phyloP scores from a whole-genome alignment of 2,113 vertebrate species.

The Chrysemys picta region DNA sequence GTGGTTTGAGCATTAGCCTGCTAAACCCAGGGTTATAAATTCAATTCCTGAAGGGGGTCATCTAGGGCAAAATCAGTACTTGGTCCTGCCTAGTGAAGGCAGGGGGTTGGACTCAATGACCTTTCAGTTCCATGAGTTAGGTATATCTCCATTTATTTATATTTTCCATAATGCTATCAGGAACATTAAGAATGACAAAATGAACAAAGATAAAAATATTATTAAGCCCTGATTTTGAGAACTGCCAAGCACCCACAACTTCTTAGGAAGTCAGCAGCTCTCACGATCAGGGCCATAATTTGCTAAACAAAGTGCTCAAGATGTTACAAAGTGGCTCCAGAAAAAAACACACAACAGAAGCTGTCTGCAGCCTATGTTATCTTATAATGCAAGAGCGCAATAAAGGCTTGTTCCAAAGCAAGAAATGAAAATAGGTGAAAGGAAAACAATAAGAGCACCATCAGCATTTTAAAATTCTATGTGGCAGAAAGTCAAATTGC shows the following conservation, averaged over 20 bases:
- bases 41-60: too few relatives aligned
- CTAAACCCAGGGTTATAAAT: too few relatives aligned
- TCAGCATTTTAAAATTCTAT: not conserved
- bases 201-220: not conserved
- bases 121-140: too few relatives aligned
- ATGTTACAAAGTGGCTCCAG: not conserved
- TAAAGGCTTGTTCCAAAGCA: not conserved
- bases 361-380: not conserved
- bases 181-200: not conserved
- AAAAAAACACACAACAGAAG: not conserved
- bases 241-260: not conserved
- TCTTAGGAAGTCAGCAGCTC: not conserved
- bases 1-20: too few relatives aligned
- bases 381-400: not conserved
- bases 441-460: not conserved
- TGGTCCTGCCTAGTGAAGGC: too few relatives aligned
- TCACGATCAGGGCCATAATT: not conserved
- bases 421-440: not conserved
- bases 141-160: too few relatives aligned
- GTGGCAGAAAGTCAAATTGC: not conserved
- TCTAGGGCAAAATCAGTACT: too few relatives aligned
- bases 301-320: not conserved
- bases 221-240: not conserved
- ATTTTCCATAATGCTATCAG: not conserved
- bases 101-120: too few relatives aligned